Conservation (phyloP, 2,113 vertebrate genomes). For the Hiodon tergisus region DNA sequence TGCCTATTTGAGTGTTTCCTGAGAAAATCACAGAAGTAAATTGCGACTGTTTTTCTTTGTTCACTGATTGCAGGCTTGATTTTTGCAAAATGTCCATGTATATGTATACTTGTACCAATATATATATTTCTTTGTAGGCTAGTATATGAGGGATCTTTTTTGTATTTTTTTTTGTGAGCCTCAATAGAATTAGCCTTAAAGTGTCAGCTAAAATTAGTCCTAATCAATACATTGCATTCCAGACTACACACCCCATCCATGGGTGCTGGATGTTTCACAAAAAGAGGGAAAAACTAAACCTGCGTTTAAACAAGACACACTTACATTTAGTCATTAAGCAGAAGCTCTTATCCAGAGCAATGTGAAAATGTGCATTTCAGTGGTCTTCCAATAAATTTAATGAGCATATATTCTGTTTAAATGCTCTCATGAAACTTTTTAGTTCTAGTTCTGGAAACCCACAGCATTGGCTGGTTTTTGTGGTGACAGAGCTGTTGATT, state of each 20-base stretch:
- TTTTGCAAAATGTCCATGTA: not conserved
- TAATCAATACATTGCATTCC: not conserved
- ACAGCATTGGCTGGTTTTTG: too few relatives aligned
- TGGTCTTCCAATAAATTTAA: too few relatives aligned
- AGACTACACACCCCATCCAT: not conserved
- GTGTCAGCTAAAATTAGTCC: constrained; percentile 11
- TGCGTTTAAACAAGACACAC: not conserved
- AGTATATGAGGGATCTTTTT: not conserved
- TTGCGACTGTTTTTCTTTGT: not conserved
- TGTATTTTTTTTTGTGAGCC: not conserved
- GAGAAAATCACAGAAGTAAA: constrained; percentile 6
- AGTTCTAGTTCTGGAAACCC: too few relatives aligned
- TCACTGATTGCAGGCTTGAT: not conserved
- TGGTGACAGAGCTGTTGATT: too few relatives aligned
- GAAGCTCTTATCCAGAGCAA: too few relatives aligned
- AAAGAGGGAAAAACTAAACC: not conserved
- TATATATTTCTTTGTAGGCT: not conserved
- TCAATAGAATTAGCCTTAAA: not conserved
- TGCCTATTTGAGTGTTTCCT: constrained; percentile 12
- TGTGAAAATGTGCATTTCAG: too few relatives aligned
- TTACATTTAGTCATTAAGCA: not conserved
- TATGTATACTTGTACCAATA: not conserved
- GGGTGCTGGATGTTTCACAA: not conserved
- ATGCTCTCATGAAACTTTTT: too few relatives aligned
- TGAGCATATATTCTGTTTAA: too few relatives aligned